Conservation (phyloP, 1,140 invertebrate species). For the Nylanderia fulva region DNA sequence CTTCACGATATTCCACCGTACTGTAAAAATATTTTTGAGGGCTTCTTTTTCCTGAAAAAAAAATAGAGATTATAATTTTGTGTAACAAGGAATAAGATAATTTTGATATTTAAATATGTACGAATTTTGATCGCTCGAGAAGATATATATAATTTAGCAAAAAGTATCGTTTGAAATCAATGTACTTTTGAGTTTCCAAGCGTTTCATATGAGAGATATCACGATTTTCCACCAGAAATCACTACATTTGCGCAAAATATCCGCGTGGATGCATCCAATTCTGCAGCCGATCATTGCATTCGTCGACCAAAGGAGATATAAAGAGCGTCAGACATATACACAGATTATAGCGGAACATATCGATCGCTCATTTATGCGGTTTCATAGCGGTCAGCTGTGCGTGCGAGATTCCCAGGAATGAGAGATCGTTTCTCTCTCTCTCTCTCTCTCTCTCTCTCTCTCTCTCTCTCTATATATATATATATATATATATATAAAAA, state of each 20-base stretch:
- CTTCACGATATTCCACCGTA: not conserved
- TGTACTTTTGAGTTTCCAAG: not conserved
- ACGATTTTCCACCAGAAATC: conserved; percentile 13
- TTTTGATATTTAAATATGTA: not conserved
- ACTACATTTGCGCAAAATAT: not conserved
- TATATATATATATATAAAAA: too few relatives aligned
- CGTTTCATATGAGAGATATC: not conserved
- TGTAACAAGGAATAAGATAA: not conserved
- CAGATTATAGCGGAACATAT: conserved; percentile 72
- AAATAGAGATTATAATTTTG: not conserved
- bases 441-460: too few relatives aligned
- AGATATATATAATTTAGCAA: not conserved
- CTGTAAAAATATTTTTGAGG: not conserved
- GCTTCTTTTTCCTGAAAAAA: not conserved
- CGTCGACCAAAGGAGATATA: not conserved
- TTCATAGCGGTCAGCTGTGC: conserved; percentile 66
- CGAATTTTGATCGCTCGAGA: not conserved
- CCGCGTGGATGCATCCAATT: not conserved
- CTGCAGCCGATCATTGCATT: not conserved
- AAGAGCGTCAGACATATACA: not conserved
- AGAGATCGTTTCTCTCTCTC: conserved; percentile 21
- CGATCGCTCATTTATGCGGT: conserved; percentile 77
- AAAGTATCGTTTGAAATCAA: not conserved
- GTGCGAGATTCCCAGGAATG: conserved; percentile 53
- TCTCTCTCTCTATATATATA: not conserved